Percentiles rank a stretch among this genome's conserved stretches.
phyloP scores from a whole-genome alignment of 2,797 vertebrate species.

The Antennarius maculatus region DNA sequence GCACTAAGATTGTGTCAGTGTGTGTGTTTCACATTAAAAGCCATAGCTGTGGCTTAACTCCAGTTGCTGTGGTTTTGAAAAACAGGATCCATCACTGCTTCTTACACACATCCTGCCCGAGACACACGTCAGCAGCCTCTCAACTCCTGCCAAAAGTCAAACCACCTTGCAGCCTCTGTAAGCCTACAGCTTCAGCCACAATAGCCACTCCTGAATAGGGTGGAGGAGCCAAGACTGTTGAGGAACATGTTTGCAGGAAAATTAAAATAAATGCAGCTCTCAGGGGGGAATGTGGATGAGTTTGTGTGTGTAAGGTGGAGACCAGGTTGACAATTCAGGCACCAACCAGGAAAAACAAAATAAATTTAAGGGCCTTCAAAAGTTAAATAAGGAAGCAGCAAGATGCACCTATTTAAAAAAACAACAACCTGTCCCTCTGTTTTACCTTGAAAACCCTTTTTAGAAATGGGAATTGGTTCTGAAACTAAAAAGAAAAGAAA shows the following conservation, averaged over 20 bases:
- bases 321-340: slow-evolving; percentile 24
- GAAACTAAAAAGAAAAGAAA: slow-evolving; percentile 33
- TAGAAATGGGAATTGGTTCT: slow-evolving; percentile 29
- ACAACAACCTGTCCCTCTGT: slow-evolving; percentile 18
- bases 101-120: slow-evolving; percentile 81
- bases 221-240: slow-evolving; percentile 41
- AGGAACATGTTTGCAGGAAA: slow-evolving; percentile 58
- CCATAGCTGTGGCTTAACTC: slow-evolving; percentile 64
- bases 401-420: slow-evolving; percentile 35
- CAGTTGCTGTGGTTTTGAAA: slow-evolving; percentile 73
- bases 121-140: slow-evolving; percentile 77
- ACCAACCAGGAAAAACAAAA: slow-evolving; percentile 16
- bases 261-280: slow-evolving; percentile 30
- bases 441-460: slow-evolving; percentile 22
- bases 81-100: slow-evolving; percentile 78
- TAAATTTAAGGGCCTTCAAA: slow-evolving; percentile 37
- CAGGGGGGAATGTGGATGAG: slow-evolving; percentile 26
- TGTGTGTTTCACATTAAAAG: slow-evolving; percentile 66
- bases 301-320: slow-evolving; percentile 13
- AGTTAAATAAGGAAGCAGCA: slow-evolving; percentile 26
- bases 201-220: slow-evolving; percentile 47
- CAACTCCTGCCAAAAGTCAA: slow-evolving; percentile 74
- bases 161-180: slow-evolving; percentile 65
- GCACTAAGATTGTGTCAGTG: slow-evolving; percentile 46
- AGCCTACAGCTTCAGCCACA: slow-evolving; percentile 65